Conservation (phyloP, 2,888 invertebrate genomes). For the Aporophyla nigra region DNA sequence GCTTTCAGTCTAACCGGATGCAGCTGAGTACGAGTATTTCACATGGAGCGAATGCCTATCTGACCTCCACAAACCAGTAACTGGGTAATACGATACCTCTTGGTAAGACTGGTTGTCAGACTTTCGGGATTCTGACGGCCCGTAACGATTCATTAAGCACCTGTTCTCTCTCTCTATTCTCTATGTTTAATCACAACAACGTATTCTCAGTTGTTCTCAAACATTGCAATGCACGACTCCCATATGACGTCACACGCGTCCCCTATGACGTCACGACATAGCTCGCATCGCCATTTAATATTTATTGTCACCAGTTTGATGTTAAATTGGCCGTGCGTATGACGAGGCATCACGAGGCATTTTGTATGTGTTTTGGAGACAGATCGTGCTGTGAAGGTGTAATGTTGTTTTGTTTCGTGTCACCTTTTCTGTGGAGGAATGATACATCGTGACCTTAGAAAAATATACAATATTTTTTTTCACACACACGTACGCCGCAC, state of each 20-base stretch:
- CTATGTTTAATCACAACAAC: constrained; percentile 39
- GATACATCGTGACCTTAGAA: not conserved
- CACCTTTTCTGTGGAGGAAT: not conserved
- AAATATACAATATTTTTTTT: no score
- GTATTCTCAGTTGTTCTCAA: constrained; percentile 33
- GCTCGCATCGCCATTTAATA: constrained; percentile 39
- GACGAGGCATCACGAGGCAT: constrained; percentile 34
- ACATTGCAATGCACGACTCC: constrained; percentile 24
- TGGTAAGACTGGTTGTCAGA: no score
- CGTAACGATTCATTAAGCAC: constrained; percentile 14
- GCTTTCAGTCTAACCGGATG: no score
- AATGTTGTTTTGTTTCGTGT: constrained; percentile 18
- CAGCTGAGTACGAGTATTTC: no score
- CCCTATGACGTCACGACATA: constrained; percentile 7
- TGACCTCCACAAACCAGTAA: no score
- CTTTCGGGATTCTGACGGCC: no score
- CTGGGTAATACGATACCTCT: no score
- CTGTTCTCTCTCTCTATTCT: not conserved
- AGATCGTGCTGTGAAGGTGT: not conserved
- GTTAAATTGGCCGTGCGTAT: constrained; percentile 29
- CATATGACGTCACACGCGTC: constrained; percentile 12
- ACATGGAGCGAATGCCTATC: no score
- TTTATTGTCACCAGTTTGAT: constrained; percentile 51
- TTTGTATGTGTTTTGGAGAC: constrained; percentile 15
- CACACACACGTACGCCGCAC: no score